A percentile compares a stretch with the other conserved stretches of the same genome.
Conservation (phyloP, 23 tunicate species). For the Ascidia mentula region DNA sequence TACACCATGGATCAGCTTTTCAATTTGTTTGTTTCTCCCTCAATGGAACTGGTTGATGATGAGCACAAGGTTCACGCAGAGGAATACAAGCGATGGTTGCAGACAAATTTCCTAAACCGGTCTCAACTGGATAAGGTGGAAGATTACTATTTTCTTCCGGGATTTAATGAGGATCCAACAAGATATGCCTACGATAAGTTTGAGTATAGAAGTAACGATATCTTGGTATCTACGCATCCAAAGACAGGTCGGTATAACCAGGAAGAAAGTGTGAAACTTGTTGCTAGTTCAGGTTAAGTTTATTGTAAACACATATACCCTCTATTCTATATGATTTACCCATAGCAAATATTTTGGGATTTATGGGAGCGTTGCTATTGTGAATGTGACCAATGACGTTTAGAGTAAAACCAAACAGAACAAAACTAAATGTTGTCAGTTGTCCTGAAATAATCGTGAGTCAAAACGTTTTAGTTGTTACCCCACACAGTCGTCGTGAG, state of each 20-base stretch:
- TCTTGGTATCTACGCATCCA: neutral
- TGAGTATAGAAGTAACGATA: neutral
- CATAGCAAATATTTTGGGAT: no score
- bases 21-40: neutral
- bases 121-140: neutral
- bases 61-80: neutral
- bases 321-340: no score
- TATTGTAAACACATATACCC: no score
- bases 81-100: neutral
- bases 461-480: no score
- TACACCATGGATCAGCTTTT: neutral
- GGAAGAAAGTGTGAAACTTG: no score
- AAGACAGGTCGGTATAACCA: neutral
- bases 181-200: neutral
- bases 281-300: no score
- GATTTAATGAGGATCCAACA: neutral
- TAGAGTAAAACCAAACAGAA: no score
- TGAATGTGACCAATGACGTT: no score
- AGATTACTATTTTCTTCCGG: neutral
- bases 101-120: neutral
- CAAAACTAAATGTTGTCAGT: no score
- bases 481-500: no score
- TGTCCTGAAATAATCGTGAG: no score
- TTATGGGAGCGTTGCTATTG: no score
- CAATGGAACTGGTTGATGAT: neutral